Evolutionary conservation across 1,140 invertebrate genomes (phyloP), one percentile per base, ranked within the genome.

Genomic region (Propsilocerus akamusi): DNA sequence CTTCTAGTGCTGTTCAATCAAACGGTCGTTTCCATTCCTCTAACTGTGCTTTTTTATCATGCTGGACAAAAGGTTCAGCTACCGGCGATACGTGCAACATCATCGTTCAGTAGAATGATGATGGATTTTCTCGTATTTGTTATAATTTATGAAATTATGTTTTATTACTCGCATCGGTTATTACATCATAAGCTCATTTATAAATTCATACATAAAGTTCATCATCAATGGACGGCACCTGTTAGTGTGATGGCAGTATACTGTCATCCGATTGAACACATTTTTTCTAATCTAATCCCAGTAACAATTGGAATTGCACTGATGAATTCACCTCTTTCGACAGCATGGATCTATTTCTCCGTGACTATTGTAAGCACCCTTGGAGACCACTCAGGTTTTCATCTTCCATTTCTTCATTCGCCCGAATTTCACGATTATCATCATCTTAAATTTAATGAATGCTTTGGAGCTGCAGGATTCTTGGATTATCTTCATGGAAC

Each of bases 401-500:
- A 90, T 63, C 72, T 91, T 53, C 88, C 88, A 0, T 83, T 90
- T 57, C 78, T 89, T 52, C 81, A 81, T 1, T 89, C 85, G 4
- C 84, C 87, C 8, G 84, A 90, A 62, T 81, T 83, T 24, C 88
- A 93, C 58, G 88, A 92, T 66, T 92, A 82, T 62, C 88, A 93
- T 63, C 88, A 93, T 64, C 68, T 84, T 52, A 87, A 86, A 86
- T 87, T 41, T 17, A 20, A 6, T 41, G 34, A 41, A 20, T 8
- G 11, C 22, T 41, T 22, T 20, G 34, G 34, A 20, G 4, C 34
- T 1, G 22, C 17, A 6, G 34, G 34, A 41, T 17, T 41, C 22
- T 17, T 41, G 4, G 34, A 41, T 20, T 7, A 41, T 20, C 8
- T 22, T 41, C 17, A 41, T 41, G 17, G 17, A 1, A 41, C 34